Percentiles rank a stretch among this genome's conserved stretches.
Conservation (phyloP, 2,797 vertebrate species). For the Zenarchopterus dispar region DNA sequence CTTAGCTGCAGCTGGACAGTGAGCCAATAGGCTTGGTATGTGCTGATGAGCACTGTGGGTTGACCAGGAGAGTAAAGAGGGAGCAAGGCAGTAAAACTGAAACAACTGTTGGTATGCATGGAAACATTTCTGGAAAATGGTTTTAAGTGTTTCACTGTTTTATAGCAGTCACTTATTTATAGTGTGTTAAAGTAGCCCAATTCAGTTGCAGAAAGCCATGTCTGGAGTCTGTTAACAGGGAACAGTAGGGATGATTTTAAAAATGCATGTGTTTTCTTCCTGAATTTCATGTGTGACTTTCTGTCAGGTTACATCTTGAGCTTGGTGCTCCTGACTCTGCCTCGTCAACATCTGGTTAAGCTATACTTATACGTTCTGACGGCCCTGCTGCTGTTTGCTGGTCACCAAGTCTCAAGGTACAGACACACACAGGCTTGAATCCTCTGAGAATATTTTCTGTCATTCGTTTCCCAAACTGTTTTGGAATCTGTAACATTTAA, state of each 20-base stretch:
- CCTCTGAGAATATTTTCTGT: not conserved
- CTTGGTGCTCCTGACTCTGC: constrained; percentile 94
- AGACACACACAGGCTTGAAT: constrained; percentile 2
- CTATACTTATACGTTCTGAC: constrained; percentile 97
- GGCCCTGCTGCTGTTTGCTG: constrained; percentile 93
- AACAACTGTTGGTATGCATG: constrained; percentile 29
- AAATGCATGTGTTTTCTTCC: not conserved
- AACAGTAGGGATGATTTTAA: not conserved
- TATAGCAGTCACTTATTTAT: constrained; percentile 2
- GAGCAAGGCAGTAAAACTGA: constrained; percentile 26
- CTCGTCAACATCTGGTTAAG: constrained; percentile 95
- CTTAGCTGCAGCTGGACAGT: constrained; percentile 59
- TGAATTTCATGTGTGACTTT: constrained; percentile 20
- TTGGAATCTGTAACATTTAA: too few relatives aligned
- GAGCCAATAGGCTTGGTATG: constrained; percentile 64
- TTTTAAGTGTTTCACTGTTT: constrained; percentile 14
- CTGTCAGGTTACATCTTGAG: constrained; percentile 95
- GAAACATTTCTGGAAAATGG: constrained; percentile 2
- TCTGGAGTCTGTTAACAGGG: not conserved
- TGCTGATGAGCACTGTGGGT: constrained; percentile 56
- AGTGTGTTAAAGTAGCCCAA: too few relatives aligned
- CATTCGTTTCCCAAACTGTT: too few relatives aligned
- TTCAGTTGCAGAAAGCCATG: constrained; percentile 30
- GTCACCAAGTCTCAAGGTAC: constrained; percentile 98
- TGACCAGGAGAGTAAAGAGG: constrained; percentile 16